Percentiles rank a stretch among this genome's conserved stretches.
Evolutionary conservation across 1,140 invertebrate species (phyloP).

Genomic region (Paraescarpia echinospica): DNA sequence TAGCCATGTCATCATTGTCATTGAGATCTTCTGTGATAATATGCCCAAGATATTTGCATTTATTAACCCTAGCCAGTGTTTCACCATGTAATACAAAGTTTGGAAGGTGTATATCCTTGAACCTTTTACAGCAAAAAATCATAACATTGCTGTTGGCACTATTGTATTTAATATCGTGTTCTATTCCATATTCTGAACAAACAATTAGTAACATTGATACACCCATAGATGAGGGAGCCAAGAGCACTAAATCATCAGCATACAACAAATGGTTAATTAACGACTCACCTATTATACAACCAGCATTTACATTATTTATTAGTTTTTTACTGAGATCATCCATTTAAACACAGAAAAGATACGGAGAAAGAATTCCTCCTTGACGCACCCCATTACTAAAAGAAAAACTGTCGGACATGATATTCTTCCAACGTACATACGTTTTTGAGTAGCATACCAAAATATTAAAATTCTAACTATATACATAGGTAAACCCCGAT

Average conservation of each 20-base stretch:
- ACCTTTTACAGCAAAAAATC: not conserved
- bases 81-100: too few species aligned
- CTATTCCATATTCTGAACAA: too few species aligned
- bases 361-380: not conserved
- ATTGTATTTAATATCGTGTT: not conserved
- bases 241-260: not conserved
- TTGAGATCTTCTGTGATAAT: too few species aligned
- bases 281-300: not conserved
- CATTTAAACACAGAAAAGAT: not conserved
- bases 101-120: not conserved
- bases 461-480: not conserved
- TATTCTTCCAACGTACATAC: not conserved
- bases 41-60: too few species aligned
- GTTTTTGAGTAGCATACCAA: not conserved
- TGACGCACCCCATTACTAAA: not conserved
- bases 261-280: not conserved
- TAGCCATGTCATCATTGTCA: too few species aligned
- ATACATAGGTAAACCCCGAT: not conserved
- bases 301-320: not conserved
- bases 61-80: too few species aligned
- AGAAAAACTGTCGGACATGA: not conserved
- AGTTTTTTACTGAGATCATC: not conserved
- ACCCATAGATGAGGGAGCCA: not conserved
- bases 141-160: not conserved
- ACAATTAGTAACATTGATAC: not conserved